Evolutionary conservation across 2,888 invertebrate genomes (phyloP).

Genomic region (Xiphydria camelus): DNA sequence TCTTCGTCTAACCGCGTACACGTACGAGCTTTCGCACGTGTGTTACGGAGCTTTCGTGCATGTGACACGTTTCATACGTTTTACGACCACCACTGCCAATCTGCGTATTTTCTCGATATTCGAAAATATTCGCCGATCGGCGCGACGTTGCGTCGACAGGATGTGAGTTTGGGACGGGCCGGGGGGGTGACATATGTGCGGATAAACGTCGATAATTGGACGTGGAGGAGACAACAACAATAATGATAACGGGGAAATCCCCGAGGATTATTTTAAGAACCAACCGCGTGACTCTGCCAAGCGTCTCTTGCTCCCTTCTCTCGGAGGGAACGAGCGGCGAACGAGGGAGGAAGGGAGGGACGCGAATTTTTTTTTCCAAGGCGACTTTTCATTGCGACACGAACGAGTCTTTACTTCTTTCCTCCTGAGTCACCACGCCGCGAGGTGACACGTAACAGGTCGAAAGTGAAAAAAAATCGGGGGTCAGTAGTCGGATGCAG

Average conservation of each 20-base stretch:
- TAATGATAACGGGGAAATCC: neutral
- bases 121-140: neutral
- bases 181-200: neutral
- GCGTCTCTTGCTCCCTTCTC: conserved; percentile 19
- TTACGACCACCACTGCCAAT: no score
- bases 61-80: no score
- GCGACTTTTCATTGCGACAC: neutral
- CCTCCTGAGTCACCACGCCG: no score
- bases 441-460: no score
- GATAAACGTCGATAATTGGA: neutral
- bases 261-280: conserved; percentile 35
- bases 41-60: neutral
- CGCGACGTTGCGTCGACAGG: neutral
- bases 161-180: neutral
- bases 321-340: neutral
- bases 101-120: neutral
- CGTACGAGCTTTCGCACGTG: neutral
- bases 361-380: neutral
- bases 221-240: neutral
- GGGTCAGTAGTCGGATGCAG: no score
- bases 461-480: no score
- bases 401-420: no score
- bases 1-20: conserved; percentile 25
- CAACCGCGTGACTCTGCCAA: conserved; percentile 31
- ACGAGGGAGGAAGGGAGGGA: neutral